Conservation (phyloP, 2,113 vertebrate genomes). For the Cephalophus harveyi region DNA sequence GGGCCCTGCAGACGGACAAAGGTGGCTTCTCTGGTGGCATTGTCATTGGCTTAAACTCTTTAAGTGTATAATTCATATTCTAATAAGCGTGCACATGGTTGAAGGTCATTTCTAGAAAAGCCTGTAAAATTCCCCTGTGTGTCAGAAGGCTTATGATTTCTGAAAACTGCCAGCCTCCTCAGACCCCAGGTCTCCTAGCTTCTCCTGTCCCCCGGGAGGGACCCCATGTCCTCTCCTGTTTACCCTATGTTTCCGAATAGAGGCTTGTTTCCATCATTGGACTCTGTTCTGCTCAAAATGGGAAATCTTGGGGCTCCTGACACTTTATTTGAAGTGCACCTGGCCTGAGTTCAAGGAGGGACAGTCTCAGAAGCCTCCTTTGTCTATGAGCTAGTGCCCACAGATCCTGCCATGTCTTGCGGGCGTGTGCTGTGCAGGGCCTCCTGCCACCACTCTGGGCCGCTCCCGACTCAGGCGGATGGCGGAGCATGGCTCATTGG, state of each 20-base stretch:
- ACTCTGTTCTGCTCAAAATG: background rate
- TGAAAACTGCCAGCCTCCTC: background rate
- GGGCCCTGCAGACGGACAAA: background rate
- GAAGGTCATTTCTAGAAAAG: background rate
- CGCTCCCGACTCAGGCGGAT: background rate
- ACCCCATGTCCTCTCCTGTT: background rate
- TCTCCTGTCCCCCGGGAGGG: background rate
- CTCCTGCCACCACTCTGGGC: background rate
- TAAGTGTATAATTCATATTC: background rate
- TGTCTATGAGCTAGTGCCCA: background rate
- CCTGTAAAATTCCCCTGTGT: background rate
- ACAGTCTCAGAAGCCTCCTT: background rate
- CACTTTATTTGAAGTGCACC: background rate
- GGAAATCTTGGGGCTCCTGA: background rate
- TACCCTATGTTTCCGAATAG: background rate
- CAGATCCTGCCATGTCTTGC: background rate
- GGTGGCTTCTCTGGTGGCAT: no score
- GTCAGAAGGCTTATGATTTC: background rate
- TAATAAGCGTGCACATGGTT: background rate
- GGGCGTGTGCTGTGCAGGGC: fast-evolving
- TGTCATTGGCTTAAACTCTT: background rate
- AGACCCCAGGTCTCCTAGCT: no score
- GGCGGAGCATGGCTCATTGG: background rate
- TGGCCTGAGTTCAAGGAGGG: background rate
- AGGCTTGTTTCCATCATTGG: background rate